These are phyloP conservation scores for Cheirogaleus major DNA, from an alignment of 2,797 vertebrate genomes.

Conservation along the genomic window DNA sequence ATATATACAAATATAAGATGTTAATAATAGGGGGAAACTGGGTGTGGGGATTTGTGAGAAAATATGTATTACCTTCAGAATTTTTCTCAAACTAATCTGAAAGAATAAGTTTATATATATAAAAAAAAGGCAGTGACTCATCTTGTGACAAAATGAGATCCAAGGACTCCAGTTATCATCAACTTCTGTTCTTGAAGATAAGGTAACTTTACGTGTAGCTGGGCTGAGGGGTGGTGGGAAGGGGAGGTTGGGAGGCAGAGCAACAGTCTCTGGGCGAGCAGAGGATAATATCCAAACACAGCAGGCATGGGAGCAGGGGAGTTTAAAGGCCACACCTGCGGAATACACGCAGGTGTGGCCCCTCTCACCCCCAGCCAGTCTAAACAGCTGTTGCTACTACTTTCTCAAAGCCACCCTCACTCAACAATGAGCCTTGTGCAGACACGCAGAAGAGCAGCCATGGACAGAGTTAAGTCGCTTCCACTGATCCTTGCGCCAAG, in stretches of 20 bases:
- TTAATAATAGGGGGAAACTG: not conserved
- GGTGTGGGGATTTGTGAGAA: not conserved
- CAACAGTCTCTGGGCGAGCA: not conserved
- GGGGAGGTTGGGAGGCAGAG: not conserved
- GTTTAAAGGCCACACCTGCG: not conserved
- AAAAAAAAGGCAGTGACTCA: not conserved
- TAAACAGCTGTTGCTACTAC: not conserved
- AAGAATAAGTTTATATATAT: not conserved
- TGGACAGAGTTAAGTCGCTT: not conserved
- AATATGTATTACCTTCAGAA: not conserved
- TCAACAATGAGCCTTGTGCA: not conserved
- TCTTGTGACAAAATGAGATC: not conserved
- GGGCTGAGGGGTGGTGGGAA: not conserved
- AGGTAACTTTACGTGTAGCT: not conserved
- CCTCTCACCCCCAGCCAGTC: not conserved
- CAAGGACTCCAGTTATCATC: not conserved
- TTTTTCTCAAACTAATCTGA: constrained; percentile 1
- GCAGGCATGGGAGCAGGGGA: not conserved
- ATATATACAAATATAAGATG: not conserved
- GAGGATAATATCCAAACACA: not conserved
- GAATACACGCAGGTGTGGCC: not conserved
- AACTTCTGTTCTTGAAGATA: not conserved
- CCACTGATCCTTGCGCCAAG: not conserved
- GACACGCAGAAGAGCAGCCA: not conserved
- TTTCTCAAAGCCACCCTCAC: not conserved